phyloP scores from a whole-genome alignment of 2,888 invertebrate species.

The Trissoscelio sp. region DNA sequence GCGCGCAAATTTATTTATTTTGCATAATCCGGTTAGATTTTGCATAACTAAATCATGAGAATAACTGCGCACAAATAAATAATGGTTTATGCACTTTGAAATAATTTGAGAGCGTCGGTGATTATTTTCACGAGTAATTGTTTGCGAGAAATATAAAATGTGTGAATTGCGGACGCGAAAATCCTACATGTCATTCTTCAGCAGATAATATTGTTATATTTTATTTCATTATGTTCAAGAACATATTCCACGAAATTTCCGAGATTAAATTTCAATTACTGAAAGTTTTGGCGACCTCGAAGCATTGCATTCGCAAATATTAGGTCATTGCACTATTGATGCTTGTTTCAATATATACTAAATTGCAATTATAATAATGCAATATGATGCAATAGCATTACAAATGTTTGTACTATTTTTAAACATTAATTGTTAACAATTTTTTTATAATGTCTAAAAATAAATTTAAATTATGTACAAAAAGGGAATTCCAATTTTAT shows the following conservation, averaged over 20 bases:
- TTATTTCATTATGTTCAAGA: constrained; percentile 3
- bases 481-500: too few relatives aligned
- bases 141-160: neutral
- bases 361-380: neutral
- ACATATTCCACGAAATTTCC: neutral
- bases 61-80: neutral
- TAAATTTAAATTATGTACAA: too few relatives aligned
- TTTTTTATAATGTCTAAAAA: too few relatives aligned
- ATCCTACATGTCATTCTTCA: neutral
- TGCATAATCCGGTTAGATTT: neutral
- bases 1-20: neutral
- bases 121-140: neutral
- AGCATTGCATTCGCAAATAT: neutral
- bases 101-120: neutral
- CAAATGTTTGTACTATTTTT: too few relatives aligned
- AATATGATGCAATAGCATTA: neutral
- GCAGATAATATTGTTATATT: neutral
- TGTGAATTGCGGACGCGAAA: neutral
- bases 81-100: neutral
- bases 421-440: too few relatives aligned
- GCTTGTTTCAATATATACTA: neutral
- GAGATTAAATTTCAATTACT: neutral
- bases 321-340: neutral
- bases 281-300: neutral
- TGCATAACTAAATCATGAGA: neutral